Conservation (phyloP, 2,888 invertebrate genomes). For the Thera britannica region DNA sequence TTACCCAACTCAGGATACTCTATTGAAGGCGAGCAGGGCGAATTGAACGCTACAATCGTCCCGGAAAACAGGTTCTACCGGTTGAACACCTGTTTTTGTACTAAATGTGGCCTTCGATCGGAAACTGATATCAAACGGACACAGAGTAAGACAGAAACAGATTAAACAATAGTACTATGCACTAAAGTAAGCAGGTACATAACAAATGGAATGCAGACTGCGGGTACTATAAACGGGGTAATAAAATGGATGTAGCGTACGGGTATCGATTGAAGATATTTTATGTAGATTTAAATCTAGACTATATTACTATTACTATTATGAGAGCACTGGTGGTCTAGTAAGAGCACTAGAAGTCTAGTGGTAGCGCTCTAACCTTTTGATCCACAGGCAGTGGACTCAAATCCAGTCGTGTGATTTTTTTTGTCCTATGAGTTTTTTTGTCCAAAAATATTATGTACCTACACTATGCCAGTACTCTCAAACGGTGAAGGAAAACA, state of each 20-base stretch:
- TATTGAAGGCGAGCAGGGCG: too few species aligned
- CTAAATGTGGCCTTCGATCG: conserved; percentile 7
- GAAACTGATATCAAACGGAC: conserved; percentile 28
- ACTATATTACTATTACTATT: too few species aligned
- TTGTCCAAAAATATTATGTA: too few species aligned
- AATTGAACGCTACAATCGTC: background rate
- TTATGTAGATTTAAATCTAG: conserved; percentile 3
- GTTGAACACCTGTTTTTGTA: background rate
- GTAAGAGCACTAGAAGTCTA: too few species aligned
- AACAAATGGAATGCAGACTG: conserved; percentile 13
- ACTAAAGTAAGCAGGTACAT: conserved; percentile 8
- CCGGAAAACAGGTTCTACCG: background rate
- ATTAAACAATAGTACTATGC: conserved; percentile 17
- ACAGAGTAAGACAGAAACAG: conserved; percentile 16
- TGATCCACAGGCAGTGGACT: too few species aligned
- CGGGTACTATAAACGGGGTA: conserved; percentile 12
- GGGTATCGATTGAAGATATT: background rate
- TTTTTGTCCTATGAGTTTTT: too few species aligned
- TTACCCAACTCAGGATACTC: too few species aligned
- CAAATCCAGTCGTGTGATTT: too few species aligned
- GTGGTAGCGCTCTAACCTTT: too few species aligned
- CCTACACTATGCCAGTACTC: too few species aligned
- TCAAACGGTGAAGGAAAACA: too few species aligned
- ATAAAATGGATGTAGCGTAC: conserved; percentile 22
- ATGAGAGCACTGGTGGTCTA: too few species aligned